phyloP scores from a whole-genome alignment of 1,140 invertebrate genomes.

The Caerostris extrusa region DNA sequence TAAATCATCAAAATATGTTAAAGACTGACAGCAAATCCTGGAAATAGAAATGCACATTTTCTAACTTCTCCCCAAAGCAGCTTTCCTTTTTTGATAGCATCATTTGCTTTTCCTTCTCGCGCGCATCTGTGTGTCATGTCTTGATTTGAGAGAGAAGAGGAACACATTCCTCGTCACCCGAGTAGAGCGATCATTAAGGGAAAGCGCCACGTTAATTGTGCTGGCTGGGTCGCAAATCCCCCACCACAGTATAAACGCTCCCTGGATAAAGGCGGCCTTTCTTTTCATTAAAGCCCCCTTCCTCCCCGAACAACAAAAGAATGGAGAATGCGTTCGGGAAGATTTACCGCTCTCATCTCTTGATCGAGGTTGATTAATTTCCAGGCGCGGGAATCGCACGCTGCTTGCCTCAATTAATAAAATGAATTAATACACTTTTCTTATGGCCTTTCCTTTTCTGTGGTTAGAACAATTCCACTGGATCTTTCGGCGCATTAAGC shows the following conservation, averaged over 20 bases:
- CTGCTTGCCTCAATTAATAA: conserved; percentile 73
- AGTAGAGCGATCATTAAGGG: conserved; percentile 67
- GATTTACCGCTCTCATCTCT: conserved; percentile 75
- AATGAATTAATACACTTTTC: conserved; percentile 77
- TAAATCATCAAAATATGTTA: no score
- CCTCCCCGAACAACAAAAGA: conserved; percentile 63
- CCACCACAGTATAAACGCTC: conserved; percentile 46
- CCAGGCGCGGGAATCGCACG: conserved; percentile 60
- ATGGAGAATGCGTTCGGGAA: conserved; percentile 60
- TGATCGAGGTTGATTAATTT: conserved; percentile 75
- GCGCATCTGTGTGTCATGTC: conserved; percentile 70
- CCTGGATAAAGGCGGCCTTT: conserved; percentile 70
- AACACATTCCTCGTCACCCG: conserved; percentile 64
- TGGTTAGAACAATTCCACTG: conserved; percentile 53
- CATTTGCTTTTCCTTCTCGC: conserved; percentile 57
- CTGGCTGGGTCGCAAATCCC: conserved; percentile 62
- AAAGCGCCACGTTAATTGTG: conserved; percentile 69
- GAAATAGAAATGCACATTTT: background rate
- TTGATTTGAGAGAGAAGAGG: conserved; percentile 58
- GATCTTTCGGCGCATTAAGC: conserved; percentile 51
- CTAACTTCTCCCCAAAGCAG: background rate
- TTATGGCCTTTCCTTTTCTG: conserved; percentile 40
- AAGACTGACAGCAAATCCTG: background rate
- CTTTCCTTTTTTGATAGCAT: conserved; percentile 68
- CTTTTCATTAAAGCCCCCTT: conserved; percentile 69